phyloP scores from a whole-genome alignment of 2,113 vertebrate genomes.

The Scatophagus argus region DNA sequence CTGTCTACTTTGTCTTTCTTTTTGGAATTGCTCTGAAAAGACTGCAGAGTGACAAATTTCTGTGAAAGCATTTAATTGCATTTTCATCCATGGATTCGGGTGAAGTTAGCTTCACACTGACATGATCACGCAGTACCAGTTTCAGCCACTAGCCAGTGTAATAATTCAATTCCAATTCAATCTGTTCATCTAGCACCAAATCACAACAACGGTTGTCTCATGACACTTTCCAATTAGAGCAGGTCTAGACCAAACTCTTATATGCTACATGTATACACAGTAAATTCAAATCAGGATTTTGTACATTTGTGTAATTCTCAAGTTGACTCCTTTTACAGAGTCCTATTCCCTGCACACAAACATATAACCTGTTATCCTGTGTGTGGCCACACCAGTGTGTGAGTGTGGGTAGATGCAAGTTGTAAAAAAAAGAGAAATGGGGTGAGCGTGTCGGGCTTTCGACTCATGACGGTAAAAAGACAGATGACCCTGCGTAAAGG shows the following conservation, averaged over 20 bases:
- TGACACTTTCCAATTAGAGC: too few species aligned
- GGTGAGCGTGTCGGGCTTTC: constrained; percentile 47
- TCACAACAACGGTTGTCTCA: too few species aligned
- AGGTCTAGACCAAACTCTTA: too few species aligned
- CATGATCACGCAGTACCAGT: constrained; percentile 28
- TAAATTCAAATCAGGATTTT: constrained; percentile 34
- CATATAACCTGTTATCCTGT: constrained; percentile 37
- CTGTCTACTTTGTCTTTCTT: constrained; percentile 18
- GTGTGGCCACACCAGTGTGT: background rate
- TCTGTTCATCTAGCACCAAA: too few species aligned
- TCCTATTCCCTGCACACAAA: constrained; percentile 10
- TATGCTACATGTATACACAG: constrained; percentile 40
- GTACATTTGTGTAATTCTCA: constrained; percentile 37
- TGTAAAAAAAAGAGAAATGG: constrained; percentile 51
- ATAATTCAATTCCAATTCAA: too few species aligned
- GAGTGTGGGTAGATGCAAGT: background rate
- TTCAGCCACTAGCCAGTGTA: constrained; percentile 58
- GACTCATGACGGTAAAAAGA: constrained; percentile 74
- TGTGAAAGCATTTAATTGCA: constrained; percentile 41
- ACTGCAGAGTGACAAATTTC: constrained; percentile 3
- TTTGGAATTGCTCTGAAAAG: constrained; percentile 37
- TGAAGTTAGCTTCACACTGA: constrained; percentile 20
- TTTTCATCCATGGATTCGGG: constrained; percentile 27
- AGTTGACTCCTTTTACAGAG: constrained; percentile 33
- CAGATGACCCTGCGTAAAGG: constrained; percentile 73